Evolutionary conservation across 2,888 invertebrate genomes (phyloP).

Genomic region (Dioctria rufipes): DNA sequence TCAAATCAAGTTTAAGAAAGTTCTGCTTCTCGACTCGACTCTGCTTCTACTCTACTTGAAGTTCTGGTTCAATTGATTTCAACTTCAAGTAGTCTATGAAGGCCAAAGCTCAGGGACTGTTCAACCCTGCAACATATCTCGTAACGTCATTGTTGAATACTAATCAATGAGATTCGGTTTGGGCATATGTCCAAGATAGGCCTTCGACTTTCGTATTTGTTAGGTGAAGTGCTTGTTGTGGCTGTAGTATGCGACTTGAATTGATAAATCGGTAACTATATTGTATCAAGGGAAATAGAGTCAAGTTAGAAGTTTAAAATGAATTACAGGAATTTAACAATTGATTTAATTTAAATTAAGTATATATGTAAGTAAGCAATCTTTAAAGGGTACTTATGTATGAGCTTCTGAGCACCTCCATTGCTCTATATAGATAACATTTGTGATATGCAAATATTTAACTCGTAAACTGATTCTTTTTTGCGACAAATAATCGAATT

Average conservation of each 20-base stretch:
- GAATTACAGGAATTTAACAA: not conserved
- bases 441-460: too few relatives aligned
- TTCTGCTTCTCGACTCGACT: not conserved
- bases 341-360: not conserved
- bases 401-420: too few relatives aligned
- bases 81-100: conserved; percentile 17
- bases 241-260: conserved; percentile 25
- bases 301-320: not conserved
- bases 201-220: conserved; percentile 27
- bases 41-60: not conserved
- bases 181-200: conserved; percentile 31
- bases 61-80: conserved; percentile 39
- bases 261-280: conserved; percentile 11
- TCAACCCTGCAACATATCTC: conserved; percentile 24
- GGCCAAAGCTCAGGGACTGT: conserved; percentile 26
- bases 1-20: conserved; percentile 28
- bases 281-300: not conserved
- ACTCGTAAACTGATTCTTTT: too few relatives aligned
- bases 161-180: conserved; percentile 36
- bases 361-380: too few relatives aligned
- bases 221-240: conserved; percentile 37
- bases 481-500: too few relatives aligned
- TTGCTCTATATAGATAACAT: too few relatives aligned
- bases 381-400: too few relatives aligned
- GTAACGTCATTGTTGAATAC: conserved; percentile 47